These are phyloP conservation scores for Nicator chloris DNA, from an alignment of 2,113 vertebrate genomes.

Conservation along the genomic window DNA sequence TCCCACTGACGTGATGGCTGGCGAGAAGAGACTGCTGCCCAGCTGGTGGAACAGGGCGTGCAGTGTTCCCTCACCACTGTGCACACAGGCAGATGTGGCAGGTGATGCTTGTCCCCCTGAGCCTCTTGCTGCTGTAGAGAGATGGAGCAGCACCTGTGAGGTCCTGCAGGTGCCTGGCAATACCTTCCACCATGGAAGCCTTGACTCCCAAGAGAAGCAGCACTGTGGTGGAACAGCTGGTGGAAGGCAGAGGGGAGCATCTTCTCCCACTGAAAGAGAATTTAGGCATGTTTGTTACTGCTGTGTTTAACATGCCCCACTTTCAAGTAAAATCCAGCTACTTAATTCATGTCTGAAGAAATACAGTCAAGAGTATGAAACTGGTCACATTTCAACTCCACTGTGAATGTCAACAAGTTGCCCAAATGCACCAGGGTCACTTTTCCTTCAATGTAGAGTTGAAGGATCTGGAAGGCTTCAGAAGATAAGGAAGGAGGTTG, in stretches of 20 bases:
- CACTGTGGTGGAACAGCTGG: rapidly evolving
- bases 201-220: rapidly evolving
- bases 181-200: not conserved
- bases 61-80: not conserved
- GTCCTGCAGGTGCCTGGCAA: not conserved
- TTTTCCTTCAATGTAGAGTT: not conserved
- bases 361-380: not conserved
- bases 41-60: not conserved
- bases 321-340: not conserved
- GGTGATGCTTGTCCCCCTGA: not conserved
- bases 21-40: not conserved
- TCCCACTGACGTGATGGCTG: rapidly evolving
- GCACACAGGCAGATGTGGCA: rapidly evolving
- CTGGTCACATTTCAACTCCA: not conserved
- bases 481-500: not conserved
- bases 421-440: not conserved
- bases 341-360: not conserved
- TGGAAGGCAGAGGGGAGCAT: not conserved
- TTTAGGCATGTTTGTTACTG: not conserved
- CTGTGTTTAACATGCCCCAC: not conserved
- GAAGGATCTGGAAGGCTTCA: not conserved
- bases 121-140: not conserved
- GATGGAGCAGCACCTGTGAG: not conserved
- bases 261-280: not conserved
- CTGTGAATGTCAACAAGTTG: not conserved